A percentile compares a stretch with the other conserved stretches of the same genome.
Conservation (phyloP, 2,797 vertebrate genomes). For the Phylloscopus collybita region DNA sequence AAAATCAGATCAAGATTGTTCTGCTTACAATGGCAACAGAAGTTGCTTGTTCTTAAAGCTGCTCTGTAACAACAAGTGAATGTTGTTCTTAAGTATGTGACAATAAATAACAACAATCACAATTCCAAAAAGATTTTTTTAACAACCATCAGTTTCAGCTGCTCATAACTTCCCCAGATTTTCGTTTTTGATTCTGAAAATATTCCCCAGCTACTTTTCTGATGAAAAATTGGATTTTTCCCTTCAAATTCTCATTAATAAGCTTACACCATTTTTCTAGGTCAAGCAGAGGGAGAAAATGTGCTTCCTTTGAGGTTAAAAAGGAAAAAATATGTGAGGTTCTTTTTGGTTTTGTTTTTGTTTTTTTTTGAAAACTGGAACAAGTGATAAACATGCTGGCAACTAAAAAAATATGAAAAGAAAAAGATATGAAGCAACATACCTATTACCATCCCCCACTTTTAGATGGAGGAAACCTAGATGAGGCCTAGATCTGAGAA, state of each 20-base stretch:
- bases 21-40: neutral
- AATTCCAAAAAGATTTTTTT: neutral
- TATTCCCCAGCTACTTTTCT: neutral
- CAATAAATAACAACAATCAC: neutral
- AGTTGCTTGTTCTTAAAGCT: neutral
- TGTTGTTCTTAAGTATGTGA: neutral
- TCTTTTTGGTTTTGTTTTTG: neutral
- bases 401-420: neutral
- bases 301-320: neutral
- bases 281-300: neutral
- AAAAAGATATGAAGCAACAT: neutral
- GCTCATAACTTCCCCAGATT: neutral
- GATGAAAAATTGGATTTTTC: neutral
- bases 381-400: neutral
- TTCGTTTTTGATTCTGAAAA: neutral
- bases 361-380: neutral
- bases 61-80: neutral
- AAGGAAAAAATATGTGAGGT: neutral
- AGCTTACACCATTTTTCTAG: neutral
- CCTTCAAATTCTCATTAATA: neutral
- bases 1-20: neutral
- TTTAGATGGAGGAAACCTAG: neutral
- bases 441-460: neutral
- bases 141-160: neutral
- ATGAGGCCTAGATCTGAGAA: neutral